These are phyloP conservation scores for Chrysolina oricalcia DNA, from an alignment of 2,888 invertebrate species.

Conservation along the genomic window DNA sequence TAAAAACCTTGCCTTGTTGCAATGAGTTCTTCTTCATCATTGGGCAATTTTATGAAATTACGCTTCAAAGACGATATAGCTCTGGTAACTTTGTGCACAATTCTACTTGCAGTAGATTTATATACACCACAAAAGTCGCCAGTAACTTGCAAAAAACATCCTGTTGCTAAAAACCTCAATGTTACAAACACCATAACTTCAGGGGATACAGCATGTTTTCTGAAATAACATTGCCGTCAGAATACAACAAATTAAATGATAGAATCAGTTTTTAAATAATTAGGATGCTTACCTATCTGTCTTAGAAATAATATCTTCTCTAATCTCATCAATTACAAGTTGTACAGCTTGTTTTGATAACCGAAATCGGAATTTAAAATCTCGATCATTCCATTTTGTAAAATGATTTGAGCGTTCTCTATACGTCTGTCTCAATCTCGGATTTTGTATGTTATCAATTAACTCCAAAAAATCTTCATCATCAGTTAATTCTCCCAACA, in stretches of 20 bases:
- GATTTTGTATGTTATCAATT: conserved; percentile 12
- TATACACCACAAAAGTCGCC: conserved; percentile 30
- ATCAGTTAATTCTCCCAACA: conserved; percentile 18
- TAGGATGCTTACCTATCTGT: conserved; percentile 19
- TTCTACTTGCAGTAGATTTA: conserved; percentile 26
- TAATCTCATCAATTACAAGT: conserved; percentile 25
- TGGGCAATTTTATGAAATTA: conserved; percentile 22
- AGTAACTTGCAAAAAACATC: background rate
- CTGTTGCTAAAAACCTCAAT: background rate
- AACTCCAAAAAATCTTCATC: conserved; percentile 24
- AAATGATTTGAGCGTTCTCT: conserved; percentile 12
- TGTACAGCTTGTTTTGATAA: conserved; percentile 24
- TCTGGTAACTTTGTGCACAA: conserved; percentile 23
- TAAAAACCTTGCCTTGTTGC: conserved; percentile 4
- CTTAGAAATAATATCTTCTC: conserved; percentile 15
- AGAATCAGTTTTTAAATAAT: conserved; percentile 12
- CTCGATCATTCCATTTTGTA: conserved; percentile 16
- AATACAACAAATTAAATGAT: background rate
- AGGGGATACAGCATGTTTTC: background rate
- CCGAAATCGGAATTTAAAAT: conserved; percentile 19
- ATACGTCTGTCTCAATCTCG: conserved; percentile 15
- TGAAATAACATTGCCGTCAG: background rate
- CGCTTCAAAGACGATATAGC: conserved; percentile 6
- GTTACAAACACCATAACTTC: background rate
- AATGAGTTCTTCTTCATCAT: conserved; percentile 18